phyloP scores from a whole-genome alignment of 2,113 vertebrate species.

The Circaetus cinerascens region DNA sequence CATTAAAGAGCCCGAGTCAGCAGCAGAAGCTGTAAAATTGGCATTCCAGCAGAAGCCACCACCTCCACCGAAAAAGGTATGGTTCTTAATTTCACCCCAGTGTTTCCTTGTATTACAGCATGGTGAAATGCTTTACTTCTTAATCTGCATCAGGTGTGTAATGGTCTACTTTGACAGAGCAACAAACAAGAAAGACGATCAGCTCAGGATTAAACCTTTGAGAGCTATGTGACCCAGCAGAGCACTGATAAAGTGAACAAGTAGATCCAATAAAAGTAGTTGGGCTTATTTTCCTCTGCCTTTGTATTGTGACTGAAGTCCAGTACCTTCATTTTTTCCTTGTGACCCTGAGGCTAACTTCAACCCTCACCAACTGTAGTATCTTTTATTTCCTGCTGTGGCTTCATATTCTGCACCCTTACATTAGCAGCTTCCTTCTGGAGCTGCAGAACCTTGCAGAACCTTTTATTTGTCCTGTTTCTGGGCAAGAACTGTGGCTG shows the following conservation, averaged over 20 bases:
- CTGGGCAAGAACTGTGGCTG: background rate
- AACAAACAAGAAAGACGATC: background rate
- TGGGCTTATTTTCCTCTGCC: background rate
- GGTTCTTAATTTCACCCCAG: background rate
- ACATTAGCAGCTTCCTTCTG: background rate
- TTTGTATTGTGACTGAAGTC: background rate
- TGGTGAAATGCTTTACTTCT: background rate
- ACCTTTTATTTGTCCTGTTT: background rate
- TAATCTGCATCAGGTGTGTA: background rate
- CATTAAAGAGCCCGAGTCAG: conserved; percentile 92
- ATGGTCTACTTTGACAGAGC: background rate
- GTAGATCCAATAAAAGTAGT: background rate
- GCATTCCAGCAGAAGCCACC: conserved; percentile 96
- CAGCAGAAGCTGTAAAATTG: conserved; percentile 91
- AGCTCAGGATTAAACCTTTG: background rate
- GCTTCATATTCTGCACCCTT: background rate
- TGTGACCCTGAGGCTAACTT: background rate
- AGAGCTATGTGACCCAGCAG: background rate
- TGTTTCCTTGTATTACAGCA: background rate
- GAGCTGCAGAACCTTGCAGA: background rate
- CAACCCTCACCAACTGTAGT: background rate
- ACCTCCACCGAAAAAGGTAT: conserved; percentile 95
- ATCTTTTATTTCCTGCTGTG: background rate
- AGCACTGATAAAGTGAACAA: background rate
- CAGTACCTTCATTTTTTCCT: background rate